Conservation (phyloP, 2,888 invertebrate species). For the Mythimna pallens region DNA sequence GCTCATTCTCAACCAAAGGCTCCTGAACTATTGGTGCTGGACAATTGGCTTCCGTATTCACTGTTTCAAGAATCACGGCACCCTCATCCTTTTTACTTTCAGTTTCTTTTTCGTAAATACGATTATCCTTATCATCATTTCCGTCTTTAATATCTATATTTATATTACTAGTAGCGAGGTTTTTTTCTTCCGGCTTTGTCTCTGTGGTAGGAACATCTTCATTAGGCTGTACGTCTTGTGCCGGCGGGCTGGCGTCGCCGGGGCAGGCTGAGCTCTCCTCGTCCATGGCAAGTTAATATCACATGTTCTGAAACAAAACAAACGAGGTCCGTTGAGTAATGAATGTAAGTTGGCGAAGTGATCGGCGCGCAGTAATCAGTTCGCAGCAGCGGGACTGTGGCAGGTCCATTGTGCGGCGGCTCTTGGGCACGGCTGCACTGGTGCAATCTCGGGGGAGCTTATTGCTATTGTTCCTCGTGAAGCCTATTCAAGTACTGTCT, state of each 20-base stretch:
- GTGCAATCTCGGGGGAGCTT: constrained; percentile 77
- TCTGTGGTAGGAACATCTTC: constrained; percentile 67
- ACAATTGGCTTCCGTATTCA: constrained; percentile 69
- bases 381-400: constrained; percentile 75
- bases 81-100: constrained; percentile 65
- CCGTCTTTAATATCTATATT: constrained; percentile 62
- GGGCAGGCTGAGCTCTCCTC: constrained; percentile 75
- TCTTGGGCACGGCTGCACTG: constrained; percentile 68
- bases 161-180: constrained; percentile 63
- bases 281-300: constrained; percentile 82
- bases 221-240: constrained; percentile 70
- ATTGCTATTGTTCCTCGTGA: constrained; percentile 76
- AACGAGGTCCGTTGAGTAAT: constrained; percentile 59
- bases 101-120: constrained; percentile 73
- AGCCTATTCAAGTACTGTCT: constrained; percentile 68
- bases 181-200: constrained; percentile 67
- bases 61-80: constrained; percentile 70
- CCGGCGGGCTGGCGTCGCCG: constrained; percentile 70
- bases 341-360: constrained; percentile 46
- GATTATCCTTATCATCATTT: constrained; percentile 66
- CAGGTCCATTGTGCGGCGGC: constrained; percentile 75
- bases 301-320: constrained; percentile 88
- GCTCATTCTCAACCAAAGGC: constrained; percentile 76
- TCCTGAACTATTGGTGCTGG: constrained; percentile 71
- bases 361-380: constrained; percentile 73